phyloP scores from a whole-genome alignment of 2,113 vertebrate species.

The Tychaedon coryphoeus region DNA sequence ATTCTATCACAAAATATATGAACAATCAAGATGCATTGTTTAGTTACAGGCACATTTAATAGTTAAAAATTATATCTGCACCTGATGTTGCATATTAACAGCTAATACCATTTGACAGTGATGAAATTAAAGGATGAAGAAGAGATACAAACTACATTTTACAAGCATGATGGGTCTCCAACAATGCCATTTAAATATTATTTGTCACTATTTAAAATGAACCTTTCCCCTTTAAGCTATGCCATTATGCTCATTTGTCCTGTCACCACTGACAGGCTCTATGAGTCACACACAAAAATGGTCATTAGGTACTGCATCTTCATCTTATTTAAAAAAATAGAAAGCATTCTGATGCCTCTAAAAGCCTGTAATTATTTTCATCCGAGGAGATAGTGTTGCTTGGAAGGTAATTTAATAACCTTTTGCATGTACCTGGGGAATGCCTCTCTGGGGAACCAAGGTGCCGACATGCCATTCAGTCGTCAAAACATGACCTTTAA shows the following conservation, averaged over 20 bases:
- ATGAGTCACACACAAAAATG: slow-evolving; percentile 97
- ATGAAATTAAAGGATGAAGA: slow-evolving; percentile 84
- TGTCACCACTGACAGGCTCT: slow-evolving; percentile 94
- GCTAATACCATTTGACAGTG: slow-evolving; percentile 81
- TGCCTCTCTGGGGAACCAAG: slow-evolving; percentile 97
- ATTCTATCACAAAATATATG: slow-evolving; percentile 54
- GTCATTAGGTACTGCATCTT: slow-evolving; percentile 98
- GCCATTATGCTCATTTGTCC: slow-evolving; percentile 98
- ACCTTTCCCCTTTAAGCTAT: slow-evolving; percentile 91
- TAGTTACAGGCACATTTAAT: slow-evolving; percentile 76
- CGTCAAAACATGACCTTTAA: slow-evolving; percentile 99
- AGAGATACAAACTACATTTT: slow-evolving; percentile 87
- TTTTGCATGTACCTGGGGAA: slow-evolving; percentile 99
- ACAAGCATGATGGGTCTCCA: slow-evolving; percentile 93
- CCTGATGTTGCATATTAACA: slow-evolving; percentile 82
- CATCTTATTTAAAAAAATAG: slow-evolving; percentile 91
- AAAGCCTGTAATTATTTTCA: slow-evolving; percentile 99
- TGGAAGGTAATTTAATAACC: slow-evolving; percentile 99
- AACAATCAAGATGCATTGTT: slow-evolving; percentile 77
- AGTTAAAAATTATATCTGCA: slow-evolving; percentile 82
- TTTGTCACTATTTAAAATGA: slow-evolving; percentile 90
- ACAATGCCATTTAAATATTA: slow-evolving; percentile 95
- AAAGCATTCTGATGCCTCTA: slow-evolving; percentile 92
- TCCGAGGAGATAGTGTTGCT: slow-evolving; percentile 90
- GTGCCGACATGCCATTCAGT: slow-evolving; percentile 99